Base-by-base conservation (phyloP, 1,140 invertebrate species). In the Eupristina koningsbergeri region DNA sequence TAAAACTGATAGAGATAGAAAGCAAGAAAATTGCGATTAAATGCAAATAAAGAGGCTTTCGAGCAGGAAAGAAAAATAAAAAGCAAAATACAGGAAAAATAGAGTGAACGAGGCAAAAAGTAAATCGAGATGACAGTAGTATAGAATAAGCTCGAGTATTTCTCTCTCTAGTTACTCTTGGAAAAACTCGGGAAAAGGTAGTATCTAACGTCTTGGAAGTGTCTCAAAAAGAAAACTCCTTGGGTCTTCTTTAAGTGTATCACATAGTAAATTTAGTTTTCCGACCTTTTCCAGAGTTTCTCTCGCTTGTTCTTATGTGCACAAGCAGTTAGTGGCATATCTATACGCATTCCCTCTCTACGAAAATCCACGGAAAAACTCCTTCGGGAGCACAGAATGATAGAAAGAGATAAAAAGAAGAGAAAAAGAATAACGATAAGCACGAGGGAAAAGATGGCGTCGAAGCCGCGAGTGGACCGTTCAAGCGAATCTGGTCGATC, bases 181-280 rank as follows among this genome's bases (percentile, higher is more conserved):
- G 61, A 83, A 83, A 69, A 75, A 71, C 71, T 83, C 26, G 6
- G 75, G 85, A 31, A 71, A 71, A 71, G n/a, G 67, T 19, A 9
- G 41, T 71, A 86, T 7, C 87, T 89, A 91, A 90, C 90, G 89
- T 91, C 89, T 90, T 90, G 90, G 86, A 91, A 91, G 88, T 90
- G 91, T 91, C 88, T 89, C 88, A 89, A 91, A 91, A 92, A 88
- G 89, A 88, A 83, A 89, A 90, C 85, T 89, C 85, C 74, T 31
- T 45, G 78, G 64, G 64, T 71, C 41, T 71, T 87, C 88, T 91
- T 87, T 91, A 92, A 92, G 90, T 92, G 89, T 92, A 92, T 92
- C 91, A 92, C 91, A 92, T 91, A 92, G 91, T 91, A 92, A 92
- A 92, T 91, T 92, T 90, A 90, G 89, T 92, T 91, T 91, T 86